Evolutionary conservation across 2,797 vertebrate genomes (phyloP), one percentile per base, ranked within the genome.

Genomic region (Melanotaenia nigrans): DNA sequence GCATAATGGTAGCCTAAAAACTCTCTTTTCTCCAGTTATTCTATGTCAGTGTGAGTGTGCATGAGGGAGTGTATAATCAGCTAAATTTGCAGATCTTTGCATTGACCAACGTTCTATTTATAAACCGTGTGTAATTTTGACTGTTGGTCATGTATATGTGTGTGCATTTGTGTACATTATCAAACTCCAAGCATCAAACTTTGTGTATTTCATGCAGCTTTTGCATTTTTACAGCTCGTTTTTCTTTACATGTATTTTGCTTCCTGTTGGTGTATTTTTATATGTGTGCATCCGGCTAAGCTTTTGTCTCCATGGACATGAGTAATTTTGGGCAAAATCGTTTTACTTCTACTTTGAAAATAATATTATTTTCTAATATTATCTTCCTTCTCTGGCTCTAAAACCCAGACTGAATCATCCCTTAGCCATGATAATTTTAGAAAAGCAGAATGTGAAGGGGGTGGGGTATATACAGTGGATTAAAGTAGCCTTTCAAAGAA

Each of bases 361-460:
- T 35, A 57, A 24, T 35, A 32, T 54, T 22, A 24, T 51, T 65
- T 67, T 25, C 55, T 67, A 81, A 80, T 84, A 71, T 66, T 13
- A 42, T 42, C 18, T 42, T 42, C 49, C 5, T 14, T 72, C 60
- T 73, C 45, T 54, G 25, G 75, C 80, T 25, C 81, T 79, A 84
- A 84, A 84, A 80, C 83, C 85, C 49, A 75, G 54, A 75, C 58
- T 65, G 77, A 87, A 81, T 87, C 58, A 18, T 74, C 63, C 2
- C 81, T 85, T 71, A 79, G 80, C 79, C 81, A 61, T 45, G 32
- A 65, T 49, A 69, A 75, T 71, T 77, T 55, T 65, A 36, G 53
- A 73, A 65, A 56, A 56, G 54, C 18, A 36, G 11, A 35, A 25
- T 25, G 25, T 25, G 25, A 25, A 25, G 25, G 25, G 25, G 25